Evolutionary conservation across 2,113 vertebrate species (phyloP).

Genomic region (Malaclemys terrapin): DNA sequence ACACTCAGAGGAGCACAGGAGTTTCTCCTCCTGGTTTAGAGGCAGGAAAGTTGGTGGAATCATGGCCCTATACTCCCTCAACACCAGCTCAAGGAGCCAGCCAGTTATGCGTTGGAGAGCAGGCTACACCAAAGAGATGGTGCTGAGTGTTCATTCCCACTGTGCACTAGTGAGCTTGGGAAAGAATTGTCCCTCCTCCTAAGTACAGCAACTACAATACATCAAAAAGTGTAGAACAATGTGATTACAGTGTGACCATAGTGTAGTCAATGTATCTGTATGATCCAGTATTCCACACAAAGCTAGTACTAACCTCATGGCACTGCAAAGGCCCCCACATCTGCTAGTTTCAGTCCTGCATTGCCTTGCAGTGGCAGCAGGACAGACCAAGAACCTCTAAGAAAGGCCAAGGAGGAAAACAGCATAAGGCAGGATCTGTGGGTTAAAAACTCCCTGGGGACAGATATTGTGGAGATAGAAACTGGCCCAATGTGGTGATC

Average conservation of each 20-base stretch:
- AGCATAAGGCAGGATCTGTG: not conserved
- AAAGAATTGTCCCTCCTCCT: not conserved
- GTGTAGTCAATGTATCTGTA: fast-evolving
- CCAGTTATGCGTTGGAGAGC: fast-evolving
- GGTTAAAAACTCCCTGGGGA: not conserved
- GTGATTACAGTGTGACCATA: not conserved
- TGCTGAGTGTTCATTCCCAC: not conserved
- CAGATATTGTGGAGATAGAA: not conserved
- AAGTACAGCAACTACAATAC: not conserved
- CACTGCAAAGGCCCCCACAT: not conserved
- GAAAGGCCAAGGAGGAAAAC: not conserved
- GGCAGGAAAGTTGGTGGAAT: no score
- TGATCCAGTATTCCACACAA: not conserved
- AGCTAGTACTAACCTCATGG: not conserved
- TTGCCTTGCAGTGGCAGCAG: not conserved
- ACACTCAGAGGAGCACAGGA: not conserved
- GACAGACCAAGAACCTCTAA: not conserved
- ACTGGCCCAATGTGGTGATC: not conserved
- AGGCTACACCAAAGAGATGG: not conserved
- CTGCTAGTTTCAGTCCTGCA: not conserved
- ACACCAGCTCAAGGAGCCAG: not conserved
- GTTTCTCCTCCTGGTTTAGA: not conserved
- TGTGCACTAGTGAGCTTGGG: not conserved
- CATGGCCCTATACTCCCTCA: not conserved
- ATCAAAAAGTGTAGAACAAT: not conserved